phyloP scores from a whole-genome alignment of 2,797 vertebrate genomes.

The Natrix natrix region DNA sequence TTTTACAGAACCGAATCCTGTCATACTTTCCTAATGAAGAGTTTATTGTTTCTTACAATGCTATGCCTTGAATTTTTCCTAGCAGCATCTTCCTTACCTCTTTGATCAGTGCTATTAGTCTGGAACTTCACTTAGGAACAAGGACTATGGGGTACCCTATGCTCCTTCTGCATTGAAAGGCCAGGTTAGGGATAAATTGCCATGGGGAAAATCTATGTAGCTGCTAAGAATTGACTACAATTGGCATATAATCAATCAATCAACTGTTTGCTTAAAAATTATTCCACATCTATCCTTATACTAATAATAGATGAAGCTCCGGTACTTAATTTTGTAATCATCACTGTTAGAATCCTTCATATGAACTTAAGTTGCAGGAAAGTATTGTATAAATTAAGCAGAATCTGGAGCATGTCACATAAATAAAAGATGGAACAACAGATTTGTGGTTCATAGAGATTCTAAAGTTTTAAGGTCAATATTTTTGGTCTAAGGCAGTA shows the following conservation, averaged over 20 bases:
- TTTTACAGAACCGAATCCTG: background rate
- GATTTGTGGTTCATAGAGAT: background rate
- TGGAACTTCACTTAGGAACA: background rate
- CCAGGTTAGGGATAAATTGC: background rate
- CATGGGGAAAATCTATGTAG: background rate
- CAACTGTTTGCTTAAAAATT: background rate
- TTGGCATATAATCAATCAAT: background rate
- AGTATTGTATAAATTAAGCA: background rate
- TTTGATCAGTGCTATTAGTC: background rate
- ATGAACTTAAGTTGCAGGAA: background rate
- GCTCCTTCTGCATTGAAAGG: background rate
- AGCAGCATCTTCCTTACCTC: background rate
- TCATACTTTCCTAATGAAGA: background rate
- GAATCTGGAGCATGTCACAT: background rate
- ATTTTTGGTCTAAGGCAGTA: background rate
- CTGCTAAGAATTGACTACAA: background rate
- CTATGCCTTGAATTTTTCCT: background rate
- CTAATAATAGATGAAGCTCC: background rate
- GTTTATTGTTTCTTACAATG: background rate
- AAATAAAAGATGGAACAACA: background rate
- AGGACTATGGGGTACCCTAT: background rate
- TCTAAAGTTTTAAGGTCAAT: background rate
- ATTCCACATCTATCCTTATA: background rate
- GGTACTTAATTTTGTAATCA: background rate
- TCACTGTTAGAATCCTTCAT: background rate